Evolutionary conservation across 2,888 invertebrate species (phyloP).

Genomic region (Clusia tigrina): DNA sequence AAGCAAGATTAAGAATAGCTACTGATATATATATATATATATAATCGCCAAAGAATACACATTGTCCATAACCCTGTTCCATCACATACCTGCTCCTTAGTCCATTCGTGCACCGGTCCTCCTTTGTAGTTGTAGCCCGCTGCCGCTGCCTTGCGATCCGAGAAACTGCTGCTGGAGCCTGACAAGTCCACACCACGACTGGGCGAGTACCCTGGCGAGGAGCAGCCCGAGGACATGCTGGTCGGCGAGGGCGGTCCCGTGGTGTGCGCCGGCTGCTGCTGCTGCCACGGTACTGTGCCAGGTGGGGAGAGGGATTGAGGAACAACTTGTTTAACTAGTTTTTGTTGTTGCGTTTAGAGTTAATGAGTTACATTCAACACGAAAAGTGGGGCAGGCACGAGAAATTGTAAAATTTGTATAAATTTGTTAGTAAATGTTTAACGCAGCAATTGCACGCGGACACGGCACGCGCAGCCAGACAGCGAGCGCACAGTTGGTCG

Average conservation of each 20-base stretch:
- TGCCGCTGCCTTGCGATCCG: conserved; percentile 69
- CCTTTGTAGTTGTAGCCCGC: conserved; percentile 71
- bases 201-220: conserved; percentile 67
- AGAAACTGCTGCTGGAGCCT: conserved; percentile 71
- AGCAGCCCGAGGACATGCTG: conserved; percentile 71
- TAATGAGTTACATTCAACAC: conserved; percentile 42
- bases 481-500: too few species aligned
- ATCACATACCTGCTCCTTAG: conserved; percentile 77
- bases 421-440: conserved; percentile 16
- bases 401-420: neutral
- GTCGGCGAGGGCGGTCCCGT: conserved; percentile 73
- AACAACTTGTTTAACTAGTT: conserved; percentile 72
- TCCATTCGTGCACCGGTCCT: conserved; percentile 79
- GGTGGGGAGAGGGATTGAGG: conserved; percentile 71
- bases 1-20: too few species aligned
- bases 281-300: conserved; percentile 72
- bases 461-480: too few species aligned
- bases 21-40: too few species aligned
- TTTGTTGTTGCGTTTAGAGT: conserved; percentile 19
- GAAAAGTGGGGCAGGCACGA: neutral
- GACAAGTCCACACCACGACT: conserved; percentile 67
- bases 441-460: conserved; percentile 24
- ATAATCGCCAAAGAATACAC: too few species aligned
- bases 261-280: conserved; percentile 61
- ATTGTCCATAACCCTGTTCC: too few species aligned